These are phyloP conservation scores for Oostethus manadensis DNA, from an alignment of 2,113 vertebrate genomes.

Conservation along the genomic window DNA sequence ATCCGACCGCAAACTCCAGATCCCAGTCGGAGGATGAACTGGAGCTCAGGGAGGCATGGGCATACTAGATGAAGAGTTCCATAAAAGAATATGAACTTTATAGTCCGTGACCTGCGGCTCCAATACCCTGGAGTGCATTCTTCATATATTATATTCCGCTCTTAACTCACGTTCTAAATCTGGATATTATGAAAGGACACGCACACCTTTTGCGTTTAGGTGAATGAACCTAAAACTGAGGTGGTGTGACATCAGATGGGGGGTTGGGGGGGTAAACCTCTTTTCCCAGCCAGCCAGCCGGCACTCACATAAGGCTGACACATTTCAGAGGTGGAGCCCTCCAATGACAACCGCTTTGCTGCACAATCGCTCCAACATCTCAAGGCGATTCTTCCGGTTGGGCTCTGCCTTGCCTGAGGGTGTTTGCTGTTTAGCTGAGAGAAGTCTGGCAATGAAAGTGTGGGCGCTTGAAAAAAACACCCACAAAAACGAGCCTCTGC, in stretches of 20 bases:
- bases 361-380: constrained; percentile 77
- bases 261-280: constrained; percentile 71
- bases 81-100: constrained; percentile 62
- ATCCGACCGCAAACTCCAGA: constrained; percentile 43
- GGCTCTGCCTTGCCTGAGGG: constrained; percentile 21
- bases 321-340: constrained; percentile 33
- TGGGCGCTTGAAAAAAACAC: constrained; percentile 10
- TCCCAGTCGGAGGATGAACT: constrained; percentile 35
- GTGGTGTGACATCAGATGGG: too few species aligned
- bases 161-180: constrained; percentile 26
- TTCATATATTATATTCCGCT: constrained; percentile 36
- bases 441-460: constrained; percentile 16
- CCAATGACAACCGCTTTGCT: constrained; percentile 81
- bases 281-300: constrained; percentile 43
- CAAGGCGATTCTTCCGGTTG: constrained; percentile 40
- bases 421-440: constrained; percentile 19
- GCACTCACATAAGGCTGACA: constrained; percentile 16
- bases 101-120: constrained; percentile 51
- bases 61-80: constrained; percentile 42
- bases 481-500: constrained; percentile 12
- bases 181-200: constrained; percentile 7
- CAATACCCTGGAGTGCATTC: constrained; percentile 43
- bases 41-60: constrained; percentile 25
- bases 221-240: too few species aligned
- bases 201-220: constrained; percentile 10